Base-by-base conservation (phyloP, 2,113 vertebrate genomes). In the Halichoeres trimaculatus region DNA sequence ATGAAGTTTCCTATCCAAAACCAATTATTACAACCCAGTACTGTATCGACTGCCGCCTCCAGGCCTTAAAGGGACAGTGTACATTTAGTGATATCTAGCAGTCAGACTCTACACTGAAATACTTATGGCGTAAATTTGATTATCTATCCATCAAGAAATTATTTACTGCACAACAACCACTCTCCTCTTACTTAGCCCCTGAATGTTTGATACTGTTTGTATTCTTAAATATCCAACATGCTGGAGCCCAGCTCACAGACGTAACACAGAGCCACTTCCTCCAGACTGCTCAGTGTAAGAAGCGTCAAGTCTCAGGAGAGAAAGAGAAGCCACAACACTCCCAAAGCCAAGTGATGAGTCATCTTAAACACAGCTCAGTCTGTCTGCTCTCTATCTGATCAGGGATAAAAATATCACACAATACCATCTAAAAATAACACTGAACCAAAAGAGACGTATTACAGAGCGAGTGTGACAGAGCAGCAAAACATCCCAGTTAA, bases 281-380 rank as follows among this genome's bases (percentile, higher is more conserved):
- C 58, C 70, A 77, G 50, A 50, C 52, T 72, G 66, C 38, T 26
- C 56, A 61, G 48, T 34, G 60, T 41, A 61, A 70, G 70, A 56
- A 64, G 26, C 53, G 72, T 50, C 22, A 66, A 30, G 16, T 80
- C 77, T 77, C 55, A 60, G 76, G 81, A 79, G 78, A 76, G 70
- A 84, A 71, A 10, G 17, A 69, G 71, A 57, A 72, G 71, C 40
- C 70, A 54, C 73, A 65, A 19, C 52, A 66, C 62, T 48, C 70
- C 41, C 34, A 11, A 70, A 70, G 74, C 72, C 75, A 79, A 79
- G 72, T 20, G 43, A 19, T 76, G 89, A 87, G 60, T 84, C 85
- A 86, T 87, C 53, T 62, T 70, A 72, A 69, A 72, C 19, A 52
- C 41, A 56, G 75, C 70, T 66, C 38, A 57, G 68, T 83, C 67